These are phyloP conservation scores for Drosophila hamatofila DNA, from an alignment of 2,888 invertebrate genomes.

Conservation along the genomic window DNA sequence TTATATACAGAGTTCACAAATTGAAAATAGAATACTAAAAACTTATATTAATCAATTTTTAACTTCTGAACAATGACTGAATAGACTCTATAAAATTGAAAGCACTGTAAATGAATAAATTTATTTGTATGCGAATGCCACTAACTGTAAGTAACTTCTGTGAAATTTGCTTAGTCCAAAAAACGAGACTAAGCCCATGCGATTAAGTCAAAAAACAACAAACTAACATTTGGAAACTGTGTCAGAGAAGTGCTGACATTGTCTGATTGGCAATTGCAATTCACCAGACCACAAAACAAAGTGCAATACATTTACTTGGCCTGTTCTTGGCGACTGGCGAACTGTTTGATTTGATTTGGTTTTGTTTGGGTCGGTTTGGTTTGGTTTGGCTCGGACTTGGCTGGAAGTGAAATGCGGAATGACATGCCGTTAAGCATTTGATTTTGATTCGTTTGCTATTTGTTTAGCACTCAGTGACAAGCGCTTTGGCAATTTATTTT, in stretches of 20 bases:
- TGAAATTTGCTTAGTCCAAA: constrained; percentile 12
- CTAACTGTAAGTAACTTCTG: constrained; percentile 15
- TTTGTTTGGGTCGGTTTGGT: constrained; percentile 20
- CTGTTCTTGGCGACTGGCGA: constrained; percentile 29
- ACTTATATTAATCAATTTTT: no score
- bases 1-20: neutral
- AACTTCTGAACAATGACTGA: no score
- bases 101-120: constrained; percentile 1
- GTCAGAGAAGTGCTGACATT: constrained; percentile 51
- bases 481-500: constrained; percentile 65
- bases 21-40: neutral
- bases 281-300: constrained; percentile 54
- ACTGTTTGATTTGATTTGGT: constrained; percentile 20
- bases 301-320: constrained; percentile 51
- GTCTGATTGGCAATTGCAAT: constrained; percentile 63
- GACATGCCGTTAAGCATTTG: constrained; percentile 26
- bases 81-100: neutral
- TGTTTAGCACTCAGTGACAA: constrained; percentile 52
- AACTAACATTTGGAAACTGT: constrained; percentile 44
- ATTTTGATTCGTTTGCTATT: constrained; percentile 50
- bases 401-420: constrained; percentile 5
- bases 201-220: constrained; percentile 36
- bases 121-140: constrained; percentile 8
- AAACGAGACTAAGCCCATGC: constrained; percentile 16
- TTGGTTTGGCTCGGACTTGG: constrained; percentile 16